Evolutionary conservation across 2,888 invertebrate species (phyloP), one percentile per base, ranked within the genome.

Genomic region (Pycnomerus fuliginosus): DNA sequence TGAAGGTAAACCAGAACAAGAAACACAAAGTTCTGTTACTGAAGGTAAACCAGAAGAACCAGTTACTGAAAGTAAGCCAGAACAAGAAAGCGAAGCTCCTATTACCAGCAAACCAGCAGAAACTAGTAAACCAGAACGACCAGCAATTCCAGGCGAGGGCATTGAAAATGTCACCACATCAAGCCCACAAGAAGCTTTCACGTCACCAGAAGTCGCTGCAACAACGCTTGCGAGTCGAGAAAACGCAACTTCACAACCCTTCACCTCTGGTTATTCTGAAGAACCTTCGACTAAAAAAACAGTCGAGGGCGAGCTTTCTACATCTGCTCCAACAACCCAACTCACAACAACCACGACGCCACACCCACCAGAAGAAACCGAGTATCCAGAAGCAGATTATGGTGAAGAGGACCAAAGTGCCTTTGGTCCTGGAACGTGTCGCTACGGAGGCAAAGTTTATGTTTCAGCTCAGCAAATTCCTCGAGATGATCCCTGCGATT

Each of bases 381-480:
- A 61, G 25, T 35, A 56, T 10, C 68, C 62, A 17, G 70, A 77
- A 43, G 78, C 77, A 51, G 82, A 88, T 57, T 86, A 89, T 62
- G 84, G 82, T 50, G 85, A 85, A 57, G 88, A 89, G 61, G 87
- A 88, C 61, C 83, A 83, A 62, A 80, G 82, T 40, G 75, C 82
- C 3, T 88, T 90, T 59, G 90, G 91, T 17, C 91, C 91, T 10
- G 92, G 92, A 56, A 93, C 92, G 33, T 94, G 94, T 64, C 80
- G 93, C 60, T 94, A 92, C 61, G 90, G 91, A 43, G 92, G 93
- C 60, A 91, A 91, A 74, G 85, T 93, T 31, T 94, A 91, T 70
- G 90, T 93, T 25, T 93, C 93, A 1, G 94, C 94, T 1, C 93
- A 94, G 74, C 94, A 95, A 75, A 93, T 95, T 63, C 93, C 93